Conservation (phyloP, 1,140 invertebrate species). For the Cataglyphis hispanica region DNA sequence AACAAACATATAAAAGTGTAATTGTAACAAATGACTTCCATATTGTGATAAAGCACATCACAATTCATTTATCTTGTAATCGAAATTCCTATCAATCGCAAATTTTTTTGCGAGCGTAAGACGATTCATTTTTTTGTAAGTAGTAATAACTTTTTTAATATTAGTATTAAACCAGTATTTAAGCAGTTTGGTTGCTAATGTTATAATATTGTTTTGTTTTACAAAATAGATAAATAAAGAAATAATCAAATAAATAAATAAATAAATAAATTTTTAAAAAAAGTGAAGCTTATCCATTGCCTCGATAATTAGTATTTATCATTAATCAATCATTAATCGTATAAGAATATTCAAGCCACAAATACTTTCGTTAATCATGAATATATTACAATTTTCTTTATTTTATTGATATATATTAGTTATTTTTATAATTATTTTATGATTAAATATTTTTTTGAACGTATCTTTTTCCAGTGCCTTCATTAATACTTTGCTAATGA, state of each 20-base stretch:
- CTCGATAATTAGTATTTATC: too few relatives aligned
- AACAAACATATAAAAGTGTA: slow-evolving; percentile 7
- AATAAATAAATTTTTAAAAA: too few relatives aligned
- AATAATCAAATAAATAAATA: too few relatives aligned
- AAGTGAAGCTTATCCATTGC: not conserved
- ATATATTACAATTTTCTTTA: too few relatives aligned
- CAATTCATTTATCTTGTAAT: not conserved
- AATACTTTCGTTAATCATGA: too few relatives aligned
- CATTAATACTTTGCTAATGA: slow-evolving; percentile 4
- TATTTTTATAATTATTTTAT: not conserved
- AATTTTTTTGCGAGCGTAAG: not conserved
- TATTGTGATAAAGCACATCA: not conserved
- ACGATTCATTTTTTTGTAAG: slow-evolving; percentile 15
- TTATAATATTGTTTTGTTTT: not conserved
- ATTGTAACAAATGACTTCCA: not conserved
- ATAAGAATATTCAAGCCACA: too few relatives aligned
- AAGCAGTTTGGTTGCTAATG: not conserved
- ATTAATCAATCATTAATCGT: too few relatives aligned
- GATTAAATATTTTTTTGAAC: not conserved
- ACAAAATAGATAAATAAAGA: too few relatives aligned
- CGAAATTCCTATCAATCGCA: not conserved
- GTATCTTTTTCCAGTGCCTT: slow-evolving; percentile 22
- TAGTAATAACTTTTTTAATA: slow-evolving; percentile 2
- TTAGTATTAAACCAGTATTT: not conserved
- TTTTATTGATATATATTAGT: not conserved